Conservation (phyloP, 2,113 vertebrate genomes). For the Micronisus gabar region DNA sequence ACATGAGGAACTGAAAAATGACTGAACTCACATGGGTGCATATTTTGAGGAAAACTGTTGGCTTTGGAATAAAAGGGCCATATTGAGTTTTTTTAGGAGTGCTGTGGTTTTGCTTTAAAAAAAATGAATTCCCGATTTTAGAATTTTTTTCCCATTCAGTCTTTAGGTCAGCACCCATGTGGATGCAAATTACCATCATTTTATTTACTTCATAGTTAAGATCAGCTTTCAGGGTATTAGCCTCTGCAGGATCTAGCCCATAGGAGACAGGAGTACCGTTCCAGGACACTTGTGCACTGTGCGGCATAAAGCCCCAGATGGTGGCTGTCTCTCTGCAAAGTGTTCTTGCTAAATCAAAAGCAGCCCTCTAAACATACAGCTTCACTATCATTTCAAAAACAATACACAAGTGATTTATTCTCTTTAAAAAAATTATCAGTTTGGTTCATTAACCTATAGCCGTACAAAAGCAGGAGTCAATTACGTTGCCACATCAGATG, state of each 20-base stretch:
- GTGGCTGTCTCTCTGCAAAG: slow-evolving; percentile 44
- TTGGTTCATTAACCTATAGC: slow-evolving; percentile 77
- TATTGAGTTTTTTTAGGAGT: neutral
- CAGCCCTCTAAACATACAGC: slow-evolving; percentile 28
- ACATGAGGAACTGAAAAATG: neutral
- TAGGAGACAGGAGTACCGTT: neutral
- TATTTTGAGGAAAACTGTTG: neutral
- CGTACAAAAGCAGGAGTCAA: slow-evolving; percentile 72
- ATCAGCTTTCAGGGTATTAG: neutral
- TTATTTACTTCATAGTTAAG: neutral
- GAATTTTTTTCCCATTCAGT: neutral
- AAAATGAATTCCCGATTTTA: neutral
- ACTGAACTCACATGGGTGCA: neutral
- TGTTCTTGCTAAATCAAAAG: slow-evolving; percentile 52
- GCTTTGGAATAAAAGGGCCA: neutral
- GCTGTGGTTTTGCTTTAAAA: neutral
- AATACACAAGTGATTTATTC: slow-evolving; percentile 67
- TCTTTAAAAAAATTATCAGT: slow-evolving; percentile 61
- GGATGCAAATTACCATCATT: neutral
- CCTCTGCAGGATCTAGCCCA: neutral
- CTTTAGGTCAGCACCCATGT: neutral
- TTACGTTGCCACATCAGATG: slow-evolving; percentile 72
- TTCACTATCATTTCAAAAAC: slow-evolving; percentile 57
- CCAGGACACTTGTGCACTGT: neutral
- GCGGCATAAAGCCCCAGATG: slow-evolving; percentile 35